Conservation (phyloP, 2,113 vertebrate genomes). For the Elaphurus davidianus region DNA sequence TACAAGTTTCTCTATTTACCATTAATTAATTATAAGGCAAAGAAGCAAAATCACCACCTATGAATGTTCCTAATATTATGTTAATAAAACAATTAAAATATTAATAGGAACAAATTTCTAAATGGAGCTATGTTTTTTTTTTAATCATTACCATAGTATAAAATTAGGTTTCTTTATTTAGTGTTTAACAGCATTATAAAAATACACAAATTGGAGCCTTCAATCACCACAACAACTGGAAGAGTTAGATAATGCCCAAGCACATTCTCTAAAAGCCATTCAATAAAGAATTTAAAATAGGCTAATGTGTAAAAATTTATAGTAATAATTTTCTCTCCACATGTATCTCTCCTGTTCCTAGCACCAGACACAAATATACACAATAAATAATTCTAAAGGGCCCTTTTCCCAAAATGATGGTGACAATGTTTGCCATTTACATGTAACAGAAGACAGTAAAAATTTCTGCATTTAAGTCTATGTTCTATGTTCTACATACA, state of each 20-base stretch:
- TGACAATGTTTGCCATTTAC: not conserved
- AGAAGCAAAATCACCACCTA: not conserved
- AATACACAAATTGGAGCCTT: not conserved
- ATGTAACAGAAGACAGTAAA: not conserved
- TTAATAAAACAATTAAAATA: constrained; percentile 50
- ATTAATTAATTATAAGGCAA: not conserved
- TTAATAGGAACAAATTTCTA: not conserved
- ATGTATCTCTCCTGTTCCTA: not conserved
- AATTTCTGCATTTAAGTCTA: not conserved
- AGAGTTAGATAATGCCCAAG: not conserved
- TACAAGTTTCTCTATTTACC: not conserved
- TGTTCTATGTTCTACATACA: not conserved
- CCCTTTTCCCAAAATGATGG: not conserved
- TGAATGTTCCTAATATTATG: not conserved
- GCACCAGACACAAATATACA: not conserved
- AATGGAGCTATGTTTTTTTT: not conserved
- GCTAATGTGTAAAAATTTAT: not conserved
- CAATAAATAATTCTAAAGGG: not conserved
- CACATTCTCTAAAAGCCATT: not conserved
- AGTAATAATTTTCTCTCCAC: not conserved
- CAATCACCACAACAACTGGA: not conserved
- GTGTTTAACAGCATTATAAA: not conserved
- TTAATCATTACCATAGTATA: not conserved
- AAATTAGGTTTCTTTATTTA: constrained; percentile 11
- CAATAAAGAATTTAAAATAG: constrained; percentile 20